Base-by-base conservation (phyloP, 1,140 invertebrate genomes). In the Caenorhabditis latens region DNA sequence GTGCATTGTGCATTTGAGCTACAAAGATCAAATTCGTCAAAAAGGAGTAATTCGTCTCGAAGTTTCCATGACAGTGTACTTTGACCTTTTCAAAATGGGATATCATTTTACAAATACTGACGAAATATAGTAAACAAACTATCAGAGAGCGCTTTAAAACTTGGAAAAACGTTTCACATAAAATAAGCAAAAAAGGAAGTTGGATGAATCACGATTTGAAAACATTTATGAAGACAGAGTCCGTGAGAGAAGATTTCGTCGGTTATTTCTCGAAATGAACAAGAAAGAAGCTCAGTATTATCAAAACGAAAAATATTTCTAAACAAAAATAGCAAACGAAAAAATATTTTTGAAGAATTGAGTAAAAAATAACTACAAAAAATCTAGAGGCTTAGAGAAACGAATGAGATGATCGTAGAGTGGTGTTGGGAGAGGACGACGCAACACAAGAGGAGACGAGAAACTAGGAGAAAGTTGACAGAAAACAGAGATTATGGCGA, bases 401-500 rank as follows among this genome's bases (percentile, higher is more conserved):
- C 43, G 71, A 79, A 24, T 79, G 71, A 79, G 71, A 79, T 32
- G 46, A 24, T 79, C n/a, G 71, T 50, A n/a, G 71, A 79, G 46
- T 79, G 40, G 46, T 24, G 71, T 9, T 24, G 46, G 21, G 21
- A 79, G 46, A 42, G n/a, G 61, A 32, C 46, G 16, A 19, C n/a
- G 8, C 11, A n/a, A 13, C 0, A 24, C 43, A 50, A 79, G 71
- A 79, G 71, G 53, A 79, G 40, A 53, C 40, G 71, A 79, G 71
- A 79, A 79, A 79, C 43, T 24, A 71, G 40, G 46, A 53, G 46
- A 79, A 79, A 79, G 71, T 79, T 50, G 71, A 79, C 71, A 79
- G 46, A 79, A 32, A 79, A 79, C 7, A 79, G 40, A 79, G 43
- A 79, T 48, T 79, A 79, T 79, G 14, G 21, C 71, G 71, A 79